Evolutionary conservation across 2,113 vertebrate species (phyloP), one percentile per base, ranked within the genome.

Genomic region (Pimephales promelas): DNA sequence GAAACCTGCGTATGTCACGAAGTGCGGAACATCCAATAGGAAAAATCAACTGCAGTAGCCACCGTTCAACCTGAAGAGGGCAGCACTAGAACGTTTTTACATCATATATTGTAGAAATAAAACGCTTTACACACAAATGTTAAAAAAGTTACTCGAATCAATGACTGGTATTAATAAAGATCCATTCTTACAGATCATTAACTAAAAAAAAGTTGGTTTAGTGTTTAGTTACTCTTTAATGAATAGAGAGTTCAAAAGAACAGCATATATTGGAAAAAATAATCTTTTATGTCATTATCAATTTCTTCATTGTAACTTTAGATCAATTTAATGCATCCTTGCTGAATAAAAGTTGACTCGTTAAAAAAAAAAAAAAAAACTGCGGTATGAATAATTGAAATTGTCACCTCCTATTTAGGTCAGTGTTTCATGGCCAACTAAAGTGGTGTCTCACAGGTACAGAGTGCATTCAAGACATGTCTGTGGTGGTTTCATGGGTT

Each of bases 401-500:
- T 20, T 0, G 3, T 31, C 28, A 2, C 20, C 18, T 66, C 1
- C 62, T 10, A 20, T 36, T 66, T 66, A 66, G 20, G 49, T 52
- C 16, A 2, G 18, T 8, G 18, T 22, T 54, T 54, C 52, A 22
- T 8, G 18, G 31, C 18, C 31, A 68, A 36, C 3, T 3, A 40
- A 43, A 71, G 68, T 36, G n/a, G 68, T 52, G 10, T 28, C 24
- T 49, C n/a, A 73, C 10, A 4, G 20, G 8, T 43, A 10, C 20
- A 4, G 66, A 70, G 34, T 2, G 26, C 24, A 13, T 28, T n/a
- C n/a, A 26, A 78, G 22, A 77, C 74, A 77, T 43, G 54, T 59
- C n/a, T 77, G 54, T 77, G 31, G 75, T 59, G 52, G 31, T 59
- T 77, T 77, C 54, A 47, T 64, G 43, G 24, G 36, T 66, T 79